A percentile compares a stretch with the other conserved stretches of the same genome.
phyloP scores from a whole-genome alignment of 2,888 invertebrate species.

The Operophtera brumata region DNA sequence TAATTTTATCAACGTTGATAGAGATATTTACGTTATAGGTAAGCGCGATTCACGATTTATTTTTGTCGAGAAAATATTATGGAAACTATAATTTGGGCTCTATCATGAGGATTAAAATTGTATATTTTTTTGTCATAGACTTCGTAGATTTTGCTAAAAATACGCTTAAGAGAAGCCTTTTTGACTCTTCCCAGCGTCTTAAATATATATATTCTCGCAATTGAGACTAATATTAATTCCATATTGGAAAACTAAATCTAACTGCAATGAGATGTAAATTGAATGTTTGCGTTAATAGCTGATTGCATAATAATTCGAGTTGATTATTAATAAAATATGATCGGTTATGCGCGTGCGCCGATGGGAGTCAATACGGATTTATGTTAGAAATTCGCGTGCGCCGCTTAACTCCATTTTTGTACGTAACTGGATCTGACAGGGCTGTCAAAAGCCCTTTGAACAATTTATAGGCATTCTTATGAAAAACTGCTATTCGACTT shows the following conservation, averaged over 20 bases:
- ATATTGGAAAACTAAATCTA: slow-evolving; percentile 19
- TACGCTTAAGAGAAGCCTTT: no score
- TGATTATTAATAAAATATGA: slow-evolving; percentile 57
- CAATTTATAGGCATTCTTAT: background rate
- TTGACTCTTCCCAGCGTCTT: background rate
- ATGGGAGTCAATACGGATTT: slow-evolving; percentile 52
- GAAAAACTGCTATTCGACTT: no score
- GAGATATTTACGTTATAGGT: no score
- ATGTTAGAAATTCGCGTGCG: slow-evolving; percentile 58
- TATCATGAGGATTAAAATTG: no score
- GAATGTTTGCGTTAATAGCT: slow-evolving; percentile 40
- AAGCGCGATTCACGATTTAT: no score
- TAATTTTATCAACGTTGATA: no score
- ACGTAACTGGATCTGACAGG: slow-evolving; percentile 50
- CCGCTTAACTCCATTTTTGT: slow-evolving; percentile 55
- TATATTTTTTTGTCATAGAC: no score
- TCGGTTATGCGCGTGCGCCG: slow-evolving; percentile 54
- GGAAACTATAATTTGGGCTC: no score
- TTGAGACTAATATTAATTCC: no score
- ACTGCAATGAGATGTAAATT: slow-evolving; percentile 39
- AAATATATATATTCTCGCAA: no score
- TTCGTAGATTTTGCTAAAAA: no score
- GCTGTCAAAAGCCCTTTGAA: slow-evolving; percentile 26
- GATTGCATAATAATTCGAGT: slow-evolving; percentile 55
- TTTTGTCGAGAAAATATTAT: no score